Conservation (phyloP, 2,113 vertebrate genomes). For the Zeus faber region DNA sequence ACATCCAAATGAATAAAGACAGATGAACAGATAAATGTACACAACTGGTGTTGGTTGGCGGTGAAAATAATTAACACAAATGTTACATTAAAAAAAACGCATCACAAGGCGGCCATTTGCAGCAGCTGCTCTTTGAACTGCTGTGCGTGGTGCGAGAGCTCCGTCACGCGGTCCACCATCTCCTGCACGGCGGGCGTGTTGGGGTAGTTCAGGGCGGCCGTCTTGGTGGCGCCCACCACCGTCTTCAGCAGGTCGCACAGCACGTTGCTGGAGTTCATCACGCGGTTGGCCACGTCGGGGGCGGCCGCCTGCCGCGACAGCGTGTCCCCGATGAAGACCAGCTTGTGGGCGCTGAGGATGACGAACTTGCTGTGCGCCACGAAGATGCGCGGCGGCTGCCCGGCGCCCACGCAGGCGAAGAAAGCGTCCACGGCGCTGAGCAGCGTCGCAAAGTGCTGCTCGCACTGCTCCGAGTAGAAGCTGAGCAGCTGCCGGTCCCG, state of each 20-base stretch:
- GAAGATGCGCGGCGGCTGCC: constrained; percentile 92
- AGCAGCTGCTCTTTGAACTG: constrained; percentile 87
- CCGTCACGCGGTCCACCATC: constrained; percentile 91
- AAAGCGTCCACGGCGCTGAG: constrained; percentile 92
- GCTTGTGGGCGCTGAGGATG: constrained; percentile 95
- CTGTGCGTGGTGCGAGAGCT: constrained; percentile 85
- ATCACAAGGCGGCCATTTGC: constrained; percentile 84
- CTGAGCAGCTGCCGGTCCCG: constrained; percentile 85
- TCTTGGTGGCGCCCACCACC: constrained; percentile 88
- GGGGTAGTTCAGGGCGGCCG: constrained; percentile 90
- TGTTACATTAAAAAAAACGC: too few relatives aligned
- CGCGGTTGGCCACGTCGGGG: constrained; percentile 83
- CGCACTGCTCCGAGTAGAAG: constrained; percentile 92
- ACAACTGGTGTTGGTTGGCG: constrained; percentile 12
- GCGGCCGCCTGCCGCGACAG: constrained; percentile 83
- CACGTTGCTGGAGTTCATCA: constrained; percentile 94
- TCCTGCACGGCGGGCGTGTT: constrained; percentile 84
- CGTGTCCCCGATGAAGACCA: constrained; percentile 96
- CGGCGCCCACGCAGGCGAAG: constrained; percentile 83
- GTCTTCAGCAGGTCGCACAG: constrained; percentile 91
- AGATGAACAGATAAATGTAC: constrained; percentile 27
- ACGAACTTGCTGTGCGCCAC: constrained; percentile 97
- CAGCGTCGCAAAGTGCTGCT: constrained; percentile 89
- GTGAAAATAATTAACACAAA: too few relatives aligned
- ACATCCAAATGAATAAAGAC: constrained; percentile 28